Evolutionary conservation across 2,888 invertebrate genomes (phyloP).

Genomic region (Drosophila neonasuta): DNA sequence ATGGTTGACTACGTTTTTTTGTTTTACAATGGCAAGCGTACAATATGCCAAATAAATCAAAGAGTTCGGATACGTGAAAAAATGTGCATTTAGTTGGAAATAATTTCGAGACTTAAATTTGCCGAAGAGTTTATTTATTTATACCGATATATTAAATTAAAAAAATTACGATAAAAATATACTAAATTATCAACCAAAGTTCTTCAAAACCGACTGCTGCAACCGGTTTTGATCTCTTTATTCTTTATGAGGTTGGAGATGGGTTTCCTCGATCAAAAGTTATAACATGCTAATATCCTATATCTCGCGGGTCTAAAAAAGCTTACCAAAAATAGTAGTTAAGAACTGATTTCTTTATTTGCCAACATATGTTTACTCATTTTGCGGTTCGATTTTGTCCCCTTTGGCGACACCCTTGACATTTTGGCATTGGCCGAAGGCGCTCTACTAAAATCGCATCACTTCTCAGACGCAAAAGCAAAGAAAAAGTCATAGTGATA

Average conservation of each 20-base stretch:
- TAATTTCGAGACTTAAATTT: background rate
- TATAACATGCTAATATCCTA: too few relatives aligned
- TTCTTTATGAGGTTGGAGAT: too few relatives aligned
- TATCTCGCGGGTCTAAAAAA: background rate
- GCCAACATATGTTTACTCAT: background rate
- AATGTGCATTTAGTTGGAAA: background rate
- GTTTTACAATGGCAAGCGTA: background rate
- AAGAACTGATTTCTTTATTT: background rate
- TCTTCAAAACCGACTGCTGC: too few relatives aligned
- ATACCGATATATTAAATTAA: too few relatives aligned
- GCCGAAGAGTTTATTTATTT: too few relatives aligned
- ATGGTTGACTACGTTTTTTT: background rate
- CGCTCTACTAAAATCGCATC: constrained; percentile 57
- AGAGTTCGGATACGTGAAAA: background rate
- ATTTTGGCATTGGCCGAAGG: constrained; percentile 6
- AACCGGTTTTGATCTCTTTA: too few relatives aligned
- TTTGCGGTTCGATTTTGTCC: constrained; percentile 6
- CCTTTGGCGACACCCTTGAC: constrained; percentile 35
- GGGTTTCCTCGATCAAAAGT: too few relatives aligned
- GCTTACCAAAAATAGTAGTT: background rate
- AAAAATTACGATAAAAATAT: too few relatives aligned
- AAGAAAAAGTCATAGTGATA: constrained; percentile 71
- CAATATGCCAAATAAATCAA: background rate
- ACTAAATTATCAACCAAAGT: too few relatives aligned
- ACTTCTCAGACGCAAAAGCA: constrained; percentile 27